Percentiles rank a stretch among this genome's conserved stretches.
These are phyloP conservation scores for Sinocyclocheilus maitianheensis DNA, from an alignment of 2,113 vertebrate species.

Conservation along the genomic window DNA sequence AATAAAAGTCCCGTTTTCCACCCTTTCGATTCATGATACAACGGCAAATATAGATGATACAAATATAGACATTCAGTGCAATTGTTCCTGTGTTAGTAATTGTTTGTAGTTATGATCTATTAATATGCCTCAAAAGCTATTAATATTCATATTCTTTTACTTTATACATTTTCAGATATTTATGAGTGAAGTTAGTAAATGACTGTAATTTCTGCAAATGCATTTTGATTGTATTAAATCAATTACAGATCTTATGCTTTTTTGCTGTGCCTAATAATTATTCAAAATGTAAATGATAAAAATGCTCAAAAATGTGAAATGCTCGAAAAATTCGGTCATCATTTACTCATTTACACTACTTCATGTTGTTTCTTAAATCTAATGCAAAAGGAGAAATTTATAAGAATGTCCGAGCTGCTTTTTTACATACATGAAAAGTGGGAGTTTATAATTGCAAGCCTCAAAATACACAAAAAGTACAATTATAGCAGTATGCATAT, in stretches of 20 bases:
- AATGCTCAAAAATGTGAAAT: not conserved
- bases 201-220: conserved; percentile 68
- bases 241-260: not conserved
- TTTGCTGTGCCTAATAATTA: not conserved
- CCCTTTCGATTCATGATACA: not conserved
- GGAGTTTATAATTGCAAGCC: not conserved
- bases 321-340: not conserved
- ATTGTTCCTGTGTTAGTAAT: not conserved
- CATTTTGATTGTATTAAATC: not conserved
- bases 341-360: not conserved
- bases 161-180: not conserved
- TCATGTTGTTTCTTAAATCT: not conserved
- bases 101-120: not conserved
- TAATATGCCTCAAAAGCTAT: not conserved
- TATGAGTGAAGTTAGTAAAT: not conserved
- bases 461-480: not conserved
- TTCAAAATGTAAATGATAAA: not conserved
- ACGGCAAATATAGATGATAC: not conserved
- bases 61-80: not conserved
- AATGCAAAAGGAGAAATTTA: not conserved
- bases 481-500: not conserved
- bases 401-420: not conserved
- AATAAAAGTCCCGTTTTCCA: not conserved
- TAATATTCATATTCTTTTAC: not conserved
- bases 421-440: not conserved